Conservation (phyloP, 2,888 invertebrate genomes). For the Eumacrocentrus americanus region DNA sequence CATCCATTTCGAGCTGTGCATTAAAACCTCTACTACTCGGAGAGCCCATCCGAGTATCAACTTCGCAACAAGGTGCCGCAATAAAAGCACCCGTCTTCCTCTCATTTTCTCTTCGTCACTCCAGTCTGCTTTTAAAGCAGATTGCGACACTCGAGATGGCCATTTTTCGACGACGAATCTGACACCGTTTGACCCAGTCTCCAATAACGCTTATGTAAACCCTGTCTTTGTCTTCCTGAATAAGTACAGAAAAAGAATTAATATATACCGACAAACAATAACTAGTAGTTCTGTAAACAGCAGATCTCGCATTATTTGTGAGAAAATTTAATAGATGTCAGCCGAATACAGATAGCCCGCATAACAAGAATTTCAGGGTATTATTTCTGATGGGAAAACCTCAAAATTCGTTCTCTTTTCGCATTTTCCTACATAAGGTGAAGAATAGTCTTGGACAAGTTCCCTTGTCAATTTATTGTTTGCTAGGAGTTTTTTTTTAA, state of each 20-base stretch:
- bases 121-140: constrained; percentile 41
- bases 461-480: too few species aligned
- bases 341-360: too few species aligned
- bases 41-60: constrained; percentile 32
- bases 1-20: constrained; percentile 38
- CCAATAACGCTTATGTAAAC: neutral
- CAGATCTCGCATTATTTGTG: too few species aligned
- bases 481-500: too few species aligned
- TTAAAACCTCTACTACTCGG: constrained; percentile 33
- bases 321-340: too few species aligned
- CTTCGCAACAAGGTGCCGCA: constrained; percentile 42
- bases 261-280: neutral
- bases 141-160: constrained; percentile 30
- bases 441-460: too few species aligned
- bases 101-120: constrained; percentile 15
- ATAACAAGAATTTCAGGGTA: too few species aligned
- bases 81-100: constrained; percentile 42
- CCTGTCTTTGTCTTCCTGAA: neutral
- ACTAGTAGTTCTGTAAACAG: too few species aligned
- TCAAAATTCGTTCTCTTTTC: too few species aligned
- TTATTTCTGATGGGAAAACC: too few species aligned
- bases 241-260: neutral
- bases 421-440: too few species aligned
- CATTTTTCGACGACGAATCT: constrained; percentile 26
- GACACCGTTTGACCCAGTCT: neutral